Percentiles rank a stretch among this genome's conserved stretches.
Evolutionary conservation across 2,113 vertebrate genomes (phyloP).

Genomic region (Lepus timidus): DNA sequence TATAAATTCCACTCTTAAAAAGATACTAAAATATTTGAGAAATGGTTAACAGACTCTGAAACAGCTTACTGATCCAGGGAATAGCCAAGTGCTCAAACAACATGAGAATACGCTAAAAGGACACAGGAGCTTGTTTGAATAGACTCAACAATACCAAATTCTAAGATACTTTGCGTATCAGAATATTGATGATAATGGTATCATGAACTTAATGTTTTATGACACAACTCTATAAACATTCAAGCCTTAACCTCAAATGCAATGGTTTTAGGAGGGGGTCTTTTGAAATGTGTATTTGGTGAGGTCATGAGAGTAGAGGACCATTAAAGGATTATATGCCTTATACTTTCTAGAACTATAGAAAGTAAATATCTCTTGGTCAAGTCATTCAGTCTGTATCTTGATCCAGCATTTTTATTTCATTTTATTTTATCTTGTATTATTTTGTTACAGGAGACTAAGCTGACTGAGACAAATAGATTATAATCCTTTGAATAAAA

Average conservation of each 20-base stretch:
- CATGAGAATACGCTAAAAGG: not conserved
- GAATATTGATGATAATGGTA: not conserved
- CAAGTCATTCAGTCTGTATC: not conserved
- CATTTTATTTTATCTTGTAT: not conserved
- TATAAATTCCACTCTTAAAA: not conserved
- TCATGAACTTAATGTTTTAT: accelerated
- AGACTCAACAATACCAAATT: not conserved
- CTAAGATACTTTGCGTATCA: not conserved
- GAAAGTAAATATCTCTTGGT: not conserved
- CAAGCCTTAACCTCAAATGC: not conserved
- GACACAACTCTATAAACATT: not conserved
- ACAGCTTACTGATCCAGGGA: not conserved
- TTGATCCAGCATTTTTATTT: not conserved
- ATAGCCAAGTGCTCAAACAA: not conserved
- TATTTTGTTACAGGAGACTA: not conserved
- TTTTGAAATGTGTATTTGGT: not conserved
- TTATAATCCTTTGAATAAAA: not conserved
- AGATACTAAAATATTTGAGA: not conserved
- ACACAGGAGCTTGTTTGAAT: not conserved
- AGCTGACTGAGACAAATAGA: not conserved
- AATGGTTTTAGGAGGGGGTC: not conserved
- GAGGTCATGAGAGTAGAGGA: not conserved
- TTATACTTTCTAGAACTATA: not conserved
- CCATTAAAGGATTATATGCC: too few species aligned
- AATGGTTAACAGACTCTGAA: not conserved